Base-by-base conservation (phyloP, 2,888 invertebrate genomes). In the Micropterix aruncella region DNA sequence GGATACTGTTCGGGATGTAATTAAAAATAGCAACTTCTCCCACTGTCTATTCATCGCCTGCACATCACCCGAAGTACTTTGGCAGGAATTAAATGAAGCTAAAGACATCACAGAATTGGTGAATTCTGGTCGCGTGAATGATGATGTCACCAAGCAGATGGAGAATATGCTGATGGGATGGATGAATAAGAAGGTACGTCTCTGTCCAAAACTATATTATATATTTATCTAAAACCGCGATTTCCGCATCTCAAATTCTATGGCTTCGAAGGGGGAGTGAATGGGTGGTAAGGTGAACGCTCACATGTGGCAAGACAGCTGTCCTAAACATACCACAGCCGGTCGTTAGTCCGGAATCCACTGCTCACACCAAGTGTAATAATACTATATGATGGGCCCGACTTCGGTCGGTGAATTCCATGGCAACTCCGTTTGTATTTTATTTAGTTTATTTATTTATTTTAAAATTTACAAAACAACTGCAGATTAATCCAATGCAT, bases 1-100 rank as follows among this genome's bases (percentile, higher is more conserved):
- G 12, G 62, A 67, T 40, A 74, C 76, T 7, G 63, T 82, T 38
- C 63, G 66, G 50, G 71, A 79, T 51, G 75, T 83, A 17, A 68
- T 82, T 19, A 60, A 64, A 3, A 72, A 71, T 51, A 80, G 80
- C 59, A 61, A 68, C 37, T 75, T 83, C 47, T 68, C 77, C 5
- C 73, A 75, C 53, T 79, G 79, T 47, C 68, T 75, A 3, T 60
- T 83, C 2, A 64, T 82, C 49, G 75, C 77, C 14, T 66, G 73
- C 17, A 69, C 74, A 2, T 73, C 75, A 52, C 58, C 74, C 17
- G 72, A 69, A 43, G 63, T 77, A 19, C 70, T 79, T 38, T 67
- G 66, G 41, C 62, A 73, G 48, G 68, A 68, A 50, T 44, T 67
- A 2, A 63, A 64, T 50, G 59, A 60, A 1, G 66, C 62, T 0